Evolutionary conservation across 2,888 invertebrate genomes (phyloP).

Genomic region (Leptothorax acervorum): DNA sequence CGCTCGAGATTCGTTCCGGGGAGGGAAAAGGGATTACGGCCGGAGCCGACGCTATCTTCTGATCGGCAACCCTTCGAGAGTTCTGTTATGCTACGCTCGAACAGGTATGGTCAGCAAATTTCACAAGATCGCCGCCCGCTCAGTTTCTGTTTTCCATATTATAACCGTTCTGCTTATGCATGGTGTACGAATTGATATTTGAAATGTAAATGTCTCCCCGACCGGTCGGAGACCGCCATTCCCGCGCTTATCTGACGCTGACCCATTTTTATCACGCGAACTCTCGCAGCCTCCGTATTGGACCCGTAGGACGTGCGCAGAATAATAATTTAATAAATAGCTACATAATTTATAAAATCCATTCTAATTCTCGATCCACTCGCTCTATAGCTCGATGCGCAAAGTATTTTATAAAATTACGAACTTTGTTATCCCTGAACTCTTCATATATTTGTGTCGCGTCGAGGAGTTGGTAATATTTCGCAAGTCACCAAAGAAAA

Average conservation of each 20-base stretch:
- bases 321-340: background rate
- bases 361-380: background rate
- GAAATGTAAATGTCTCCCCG: conserved; percentile 11
- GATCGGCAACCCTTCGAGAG: conserved; percentile 43
- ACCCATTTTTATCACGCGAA: conserved; percentile 13
- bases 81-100: conserved; percentile 61
- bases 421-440: background rate
- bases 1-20: conserved; percentile 65
- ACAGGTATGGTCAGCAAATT: conserved; percentile 42
- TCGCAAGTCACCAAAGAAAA: background rate
- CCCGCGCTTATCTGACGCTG: background rate
- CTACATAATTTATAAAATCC: background rate
- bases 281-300: background rate
- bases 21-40: conserved; percentile 53
- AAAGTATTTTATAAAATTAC: background rate
- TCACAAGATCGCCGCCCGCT: conserved; percentile 25
- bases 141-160: background rate
- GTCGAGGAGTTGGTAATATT: background rate
- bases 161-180: background rate
- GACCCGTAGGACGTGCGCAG: background rate
- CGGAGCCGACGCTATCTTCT: background rate
- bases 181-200: background rate
- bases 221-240: background rate
- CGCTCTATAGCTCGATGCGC: background rate
- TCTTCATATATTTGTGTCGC: background rate